Evolutionary conservation across 2,888 invertebrate genomes (phyloP), one percentile per base, ranked within the genome.

Genomic region (Trimorus sp.): DNA sequence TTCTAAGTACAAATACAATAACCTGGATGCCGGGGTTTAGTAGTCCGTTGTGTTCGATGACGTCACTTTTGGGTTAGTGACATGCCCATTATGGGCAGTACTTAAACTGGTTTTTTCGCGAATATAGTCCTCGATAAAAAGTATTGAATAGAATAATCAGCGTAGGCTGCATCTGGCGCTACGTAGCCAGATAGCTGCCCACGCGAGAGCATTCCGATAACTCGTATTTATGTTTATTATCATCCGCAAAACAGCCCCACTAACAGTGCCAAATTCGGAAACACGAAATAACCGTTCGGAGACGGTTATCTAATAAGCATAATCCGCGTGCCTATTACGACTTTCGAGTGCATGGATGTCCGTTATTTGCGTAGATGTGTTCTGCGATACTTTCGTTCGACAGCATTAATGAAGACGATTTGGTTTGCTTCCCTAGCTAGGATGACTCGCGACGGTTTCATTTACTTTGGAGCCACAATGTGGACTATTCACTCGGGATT

Each of bases 251-350:
- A 74, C 70, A 69, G 63, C 65, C 70, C 65, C 60, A 79, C 71
- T 73, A 73, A 83, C 73, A 79, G 83, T 79, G 83, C 83, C 83
- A 79, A 83, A 83, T 83, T 81, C 68, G 79, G 74, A 74, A 74
- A 58, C 69, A 74, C 56, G 63, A 62, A 69, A 74, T 74, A 79
- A 71, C 76, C 69, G 71, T 66, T 65, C 56, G 62, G 14, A 26
- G 65, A 80, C 70, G 59, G 70, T 75, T 80, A 75, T 65, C 59
- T 60, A 59, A 59, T 71, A 75, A 78, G 36, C 58, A 68, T 56
- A 58, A 62, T 59, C 70, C 16, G 56, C 56, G 78, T 78, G 65
- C 78, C 78, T 62, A 70, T 63, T 71, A 51, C 26, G 38, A 45
- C 51, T 56, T 65, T 70, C 15, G 65, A 70, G n/a, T 59, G 65